A percentile compares a stretch with the other conserved stretches of the same genome.
Evolutionary conservation across 2,113 vertebrate genomes (phyloP).

Genomic region (Oostethus manadensis): DNA sequence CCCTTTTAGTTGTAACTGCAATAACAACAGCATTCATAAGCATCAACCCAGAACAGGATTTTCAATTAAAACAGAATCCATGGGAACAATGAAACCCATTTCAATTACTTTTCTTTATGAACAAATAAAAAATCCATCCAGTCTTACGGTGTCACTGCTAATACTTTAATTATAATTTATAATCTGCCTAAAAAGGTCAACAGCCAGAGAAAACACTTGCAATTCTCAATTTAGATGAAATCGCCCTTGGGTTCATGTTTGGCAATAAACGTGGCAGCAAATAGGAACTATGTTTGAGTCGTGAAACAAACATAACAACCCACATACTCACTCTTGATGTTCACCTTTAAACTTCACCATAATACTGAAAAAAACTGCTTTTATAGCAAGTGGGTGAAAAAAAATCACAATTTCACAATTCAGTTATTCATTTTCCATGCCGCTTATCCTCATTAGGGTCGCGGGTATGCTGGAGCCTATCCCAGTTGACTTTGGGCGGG

Average conservation of each 20-base stretch:
- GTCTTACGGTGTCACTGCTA: neutral
- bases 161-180: slow-evolving; percentile 17
- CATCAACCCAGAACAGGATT: slow-evolving; percentile 31
- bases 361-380: too few species aligned
- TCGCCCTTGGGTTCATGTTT: neutral
- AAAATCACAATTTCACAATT: too few species aligned
- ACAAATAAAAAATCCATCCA: slow-evolving; percentile 22
- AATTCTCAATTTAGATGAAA: slow-evolving; percentile 1
- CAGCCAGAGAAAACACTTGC: neutral
- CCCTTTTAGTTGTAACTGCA: slow-evolving; percentile 35
- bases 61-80: slow-evolving; percentile 36
- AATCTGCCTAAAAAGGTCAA: slow-evolving; percentile 12
- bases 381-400: too few species aligned
- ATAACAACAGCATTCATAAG: slow-evolving; percentile 38
- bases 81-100: slow-evolving; percentile 19
- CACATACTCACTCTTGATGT: neutral
- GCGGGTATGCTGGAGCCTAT: too few species aligned
- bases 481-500: too few species aligned
- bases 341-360: too few species aligned
- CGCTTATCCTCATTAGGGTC: too few species aligned
- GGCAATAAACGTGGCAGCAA: neutral
- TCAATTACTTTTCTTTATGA: slow-evolving; percentile 17
- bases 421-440: too few species aligned
- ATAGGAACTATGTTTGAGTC: neutral
- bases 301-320: neutral